Base-by-base conservation (phyloP, 2,797 vertebrate species). In the Tauraco hartlaubi region DNA sequence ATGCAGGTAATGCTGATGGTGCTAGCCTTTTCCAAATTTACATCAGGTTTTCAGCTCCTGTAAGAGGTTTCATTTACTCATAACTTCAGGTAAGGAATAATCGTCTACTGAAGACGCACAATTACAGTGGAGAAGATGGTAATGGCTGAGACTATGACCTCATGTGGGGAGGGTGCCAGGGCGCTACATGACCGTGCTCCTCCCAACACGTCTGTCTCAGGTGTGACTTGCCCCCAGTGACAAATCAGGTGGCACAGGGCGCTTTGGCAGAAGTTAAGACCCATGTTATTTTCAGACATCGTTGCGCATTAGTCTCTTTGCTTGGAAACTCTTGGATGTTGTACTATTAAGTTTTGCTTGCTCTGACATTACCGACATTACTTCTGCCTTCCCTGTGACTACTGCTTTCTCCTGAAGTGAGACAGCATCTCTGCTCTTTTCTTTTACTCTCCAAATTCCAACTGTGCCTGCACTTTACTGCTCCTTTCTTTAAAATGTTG, bases 1-100 rank as follows among this genome's bases (percentile, higher is more conserved):
- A 88, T 96, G 96, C 96, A 96, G 96, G 88, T 91, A 85, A 68
- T 78, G 59, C 75, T 72, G 89, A 19, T 76, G 81, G 63, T 90
- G 67, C 69, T 61, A 1, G n/a, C 44, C 66, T 89, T 79, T 62
- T 92, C 63, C 88, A 39, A 61, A 84, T 91, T 84, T 92, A 69
- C 66, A 44, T 88, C 79, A 84, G 92, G 48, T 78, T 88, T 85
- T 56, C 69, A 73, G 69, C 75, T 90, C 43, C 69, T 49, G 17
- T 64, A 39, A 62, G 89, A 88, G 43, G 19, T 78, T 85, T 88
- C 39, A 8, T 81, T 92, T 89, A 58, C 58, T 89, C 22, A 1
- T 48, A 81, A 46, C 73, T 91, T 74, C 33, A 88, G 64, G 54
- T 89, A 44, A 88, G 73, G 85, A 81, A 39, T 90, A 54, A 66